A percentile compares a stretch with the other conserved stretches of the same genome.
Conservation (phyloP, 2,888 invertebrate species). For the Odontomyia ornata region DNA sequence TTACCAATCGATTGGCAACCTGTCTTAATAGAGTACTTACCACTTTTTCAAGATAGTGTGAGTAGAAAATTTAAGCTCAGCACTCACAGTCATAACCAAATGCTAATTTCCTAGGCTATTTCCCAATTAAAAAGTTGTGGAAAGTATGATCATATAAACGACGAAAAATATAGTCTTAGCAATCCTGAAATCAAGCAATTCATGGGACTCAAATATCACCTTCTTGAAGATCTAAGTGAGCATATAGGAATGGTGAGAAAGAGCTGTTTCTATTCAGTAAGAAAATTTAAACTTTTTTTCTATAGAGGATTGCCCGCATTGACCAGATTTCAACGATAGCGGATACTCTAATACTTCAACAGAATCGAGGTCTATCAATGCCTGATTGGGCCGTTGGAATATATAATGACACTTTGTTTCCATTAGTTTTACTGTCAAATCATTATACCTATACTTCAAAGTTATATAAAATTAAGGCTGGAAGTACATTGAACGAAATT, state of each 20-base stretch:
- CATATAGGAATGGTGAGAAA: constrained; percentile 6
- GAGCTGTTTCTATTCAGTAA: neutral
- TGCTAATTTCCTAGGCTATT: neutral
- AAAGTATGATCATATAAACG: neutral
- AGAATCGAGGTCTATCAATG: neutral
- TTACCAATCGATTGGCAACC: constrained; percentile 75
- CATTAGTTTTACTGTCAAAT: neutral
- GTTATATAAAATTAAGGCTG: neutral
- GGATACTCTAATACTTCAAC: neutral
- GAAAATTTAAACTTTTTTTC: too few species aligned
- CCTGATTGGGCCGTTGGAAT: neutral
- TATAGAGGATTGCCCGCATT: too few species aligned
- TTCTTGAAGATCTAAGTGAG: neutral
- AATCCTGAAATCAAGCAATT: neutral
- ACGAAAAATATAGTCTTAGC: neutral
- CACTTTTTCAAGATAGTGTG: constrained; percentile 73
- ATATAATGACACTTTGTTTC: constrained; percentile 1
- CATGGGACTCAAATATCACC: neutral
- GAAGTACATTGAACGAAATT: neutral
- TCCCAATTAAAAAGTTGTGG: neutral
- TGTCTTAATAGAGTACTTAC: constrained; percentile 79
- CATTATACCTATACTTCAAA: neutral
- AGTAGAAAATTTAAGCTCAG: constrained; percentile 52
- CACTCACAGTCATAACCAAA: neutral
- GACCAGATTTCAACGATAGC: too few species aligned